Evolutionary conservation across 2,113 vertebrate genomes (phyloP).

Genomic region (Tachysurus fulvidraco): DNA sequence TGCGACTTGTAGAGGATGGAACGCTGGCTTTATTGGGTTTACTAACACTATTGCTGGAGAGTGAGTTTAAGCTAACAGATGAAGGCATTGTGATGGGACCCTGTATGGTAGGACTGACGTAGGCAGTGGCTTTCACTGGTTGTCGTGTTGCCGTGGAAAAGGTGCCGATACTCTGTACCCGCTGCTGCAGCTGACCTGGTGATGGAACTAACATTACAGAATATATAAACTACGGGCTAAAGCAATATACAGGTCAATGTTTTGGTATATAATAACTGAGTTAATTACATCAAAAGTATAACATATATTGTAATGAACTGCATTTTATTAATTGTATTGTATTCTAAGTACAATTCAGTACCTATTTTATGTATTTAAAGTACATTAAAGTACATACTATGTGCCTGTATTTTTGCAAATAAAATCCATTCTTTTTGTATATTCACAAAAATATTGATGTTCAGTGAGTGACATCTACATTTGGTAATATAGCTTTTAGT

Average conservation of each 20-base stretch:
- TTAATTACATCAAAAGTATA: background rate
- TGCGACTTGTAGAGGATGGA: slow-evolving; percentile 76
- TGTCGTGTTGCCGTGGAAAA: slow-evolving; percentile 83
- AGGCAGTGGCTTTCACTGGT: slow-evolving; percentile 92
- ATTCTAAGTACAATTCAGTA: background rate
- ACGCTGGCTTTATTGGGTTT: slow-evolving; percentile 81
- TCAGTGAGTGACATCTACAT: background rate
- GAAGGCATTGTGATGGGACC: slow-evolving; percentile 72
- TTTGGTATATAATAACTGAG: background rate
- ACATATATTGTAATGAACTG: background rate
- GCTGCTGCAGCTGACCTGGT: slow-evolving; percentile 87
- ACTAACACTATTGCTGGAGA: slow-evolving; percentile 80
- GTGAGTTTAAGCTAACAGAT: slow-evolving; percentile 76
- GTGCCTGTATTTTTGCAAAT: background rate
- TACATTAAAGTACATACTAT: background rate
- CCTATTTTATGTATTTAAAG: background rate
- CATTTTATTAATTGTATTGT: background rate
- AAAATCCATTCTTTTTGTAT: background rate
- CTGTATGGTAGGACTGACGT: slow-evolving; percentile 93
- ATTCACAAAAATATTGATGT: background rate
- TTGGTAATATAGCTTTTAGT: background rate
- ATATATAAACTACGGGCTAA: background rate
- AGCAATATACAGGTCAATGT: background rate
- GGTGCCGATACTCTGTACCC: slow-evolving; percentile 90
- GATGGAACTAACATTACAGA: slow-evolving; percentile 79